phyloP scores from a whole-genome alignment of 2,888 invertebrate genomes.

The Anthophora plumipes region DNA sequence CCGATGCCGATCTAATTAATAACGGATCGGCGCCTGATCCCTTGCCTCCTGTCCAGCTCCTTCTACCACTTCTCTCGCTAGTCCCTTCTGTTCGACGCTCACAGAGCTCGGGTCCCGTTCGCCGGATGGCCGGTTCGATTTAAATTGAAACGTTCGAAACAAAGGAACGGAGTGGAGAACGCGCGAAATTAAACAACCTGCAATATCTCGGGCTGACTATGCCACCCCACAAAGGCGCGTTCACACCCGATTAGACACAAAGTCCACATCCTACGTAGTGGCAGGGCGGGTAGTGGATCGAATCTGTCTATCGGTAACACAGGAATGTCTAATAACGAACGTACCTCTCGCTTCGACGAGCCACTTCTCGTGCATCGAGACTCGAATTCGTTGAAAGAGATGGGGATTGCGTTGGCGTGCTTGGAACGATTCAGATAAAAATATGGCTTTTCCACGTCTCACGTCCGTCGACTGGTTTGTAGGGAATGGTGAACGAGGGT shows the following conservation, averaged over 20 bases:
- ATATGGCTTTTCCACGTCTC: not conserved
- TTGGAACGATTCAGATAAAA: not conserved
- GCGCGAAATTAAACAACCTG: slow-evolving; percentile 82
- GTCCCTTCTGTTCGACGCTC: slow-evolving; percentile 29
- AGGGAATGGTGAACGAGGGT: not conserved
- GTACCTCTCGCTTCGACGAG: slow-evolving; percentile 52
- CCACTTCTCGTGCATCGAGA: slow-evolving; percentile 53
- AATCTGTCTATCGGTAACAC: slow-evolving; percentile 68
- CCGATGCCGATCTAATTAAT: slow-evolving; percentile 82
- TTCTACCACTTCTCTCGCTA: slow-evolving; percentile 35
- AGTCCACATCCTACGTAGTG: slow-evolving; percentile 66
- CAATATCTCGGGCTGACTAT: slow-evolving; percentile 79
- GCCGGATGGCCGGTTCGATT: slow-evolving; percentile 75
- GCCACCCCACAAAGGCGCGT: slow-evolving; percentile 80
- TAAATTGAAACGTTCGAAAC: slow-evolving; percentile 84
- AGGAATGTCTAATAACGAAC: slow-evolving; percentile 81
- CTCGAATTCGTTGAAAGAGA: slow-evolving; percentile 41
- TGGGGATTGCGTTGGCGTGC: slow-evolving; percentile 9
- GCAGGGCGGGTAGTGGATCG: slow-evolving; percentile 54
- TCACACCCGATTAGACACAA: slow-evolving; percentile 82
- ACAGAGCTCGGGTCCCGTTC: slow-evolving; percentile 40
- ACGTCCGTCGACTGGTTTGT: not conserved
- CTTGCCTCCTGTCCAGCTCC: slow-evolving; percentile 42
- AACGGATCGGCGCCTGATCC: slow-evolving; percentile 82
- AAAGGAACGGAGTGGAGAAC: slow-evolving; percentile 73